These are phyloP conservation scores for Drosophila nikananu DNA, from an alignment of 1,140 invertebrate species.

Conservation along the genomic window DNA sequence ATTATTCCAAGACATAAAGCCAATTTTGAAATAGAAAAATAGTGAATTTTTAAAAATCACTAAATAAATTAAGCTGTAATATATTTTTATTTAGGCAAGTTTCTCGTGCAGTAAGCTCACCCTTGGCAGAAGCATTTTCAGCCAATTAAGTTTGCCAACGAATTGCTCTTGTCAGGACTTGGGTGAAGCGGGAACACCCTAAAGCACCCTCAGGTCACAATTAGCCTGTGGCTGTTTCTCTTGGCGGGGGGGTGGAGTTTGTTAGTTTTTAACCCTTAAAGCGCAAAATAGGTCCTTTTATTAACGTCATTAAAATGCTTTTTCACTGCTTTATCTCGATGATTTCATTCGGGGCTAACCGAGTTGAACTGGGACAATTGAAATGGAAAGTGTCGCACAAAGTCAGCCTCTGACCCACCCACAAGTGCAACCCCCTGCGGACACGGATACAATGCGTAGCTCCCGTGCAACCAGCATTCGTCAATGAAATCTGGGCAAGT, in stretches of 20 bases:
- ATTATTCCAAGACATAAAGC: not conserved
- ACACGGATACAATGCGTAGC: slow-evolving; percentile 15
- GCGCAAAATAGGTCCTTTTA: slow-evolving; percentile 36
- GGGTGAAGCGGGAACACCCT: slow-evolving; percentile 15
- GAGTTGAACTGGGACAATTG: slow-evolving; percentile 63
- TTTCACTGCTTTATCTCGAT: slow-evolving; percentile 50
- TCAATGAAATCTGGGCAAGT: slow-evolving; percentile 70
- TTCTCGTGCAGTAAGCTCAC: not conserved
- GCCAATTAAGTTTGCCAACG: slow-evolving; percentile 67
- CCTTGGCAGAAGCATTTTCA: slow-evolving; percentile 21
- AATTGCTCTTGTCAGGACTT: slow-evolving; percentile 41
- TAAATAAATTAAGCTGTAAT: not conserved
- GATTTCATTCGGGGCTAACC: slow-evolving; percentile 46
- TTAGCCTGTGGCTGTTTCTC: slow-evolving; percentile 44
- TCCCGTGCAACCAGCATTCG: slow-evolving; percentile 69
- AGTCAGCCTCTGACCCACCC: slow-evolving; percentile 35
- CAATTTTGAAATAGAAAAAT: not conserved
- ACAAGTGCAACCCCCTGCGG: slow-evolving; percentile 58
- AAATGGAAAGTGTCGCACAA: slow-evolving; percentile 69
- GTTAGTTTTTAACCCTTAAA: slow-evolving; percentile 71
- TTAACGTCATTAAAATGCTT: slow-evolving; percentile 57
- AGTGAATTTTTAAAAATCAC: not conserved
- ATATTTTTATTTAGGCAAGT: not conserved
- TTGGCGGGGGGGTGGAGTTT: slow-evolving; percentile 5
- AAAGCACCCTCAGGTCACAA: slow-evolving; percentile 68